Conservation (phyloP, 2,797 vertebrate species). For the Propithecus perrieri region DNA sequence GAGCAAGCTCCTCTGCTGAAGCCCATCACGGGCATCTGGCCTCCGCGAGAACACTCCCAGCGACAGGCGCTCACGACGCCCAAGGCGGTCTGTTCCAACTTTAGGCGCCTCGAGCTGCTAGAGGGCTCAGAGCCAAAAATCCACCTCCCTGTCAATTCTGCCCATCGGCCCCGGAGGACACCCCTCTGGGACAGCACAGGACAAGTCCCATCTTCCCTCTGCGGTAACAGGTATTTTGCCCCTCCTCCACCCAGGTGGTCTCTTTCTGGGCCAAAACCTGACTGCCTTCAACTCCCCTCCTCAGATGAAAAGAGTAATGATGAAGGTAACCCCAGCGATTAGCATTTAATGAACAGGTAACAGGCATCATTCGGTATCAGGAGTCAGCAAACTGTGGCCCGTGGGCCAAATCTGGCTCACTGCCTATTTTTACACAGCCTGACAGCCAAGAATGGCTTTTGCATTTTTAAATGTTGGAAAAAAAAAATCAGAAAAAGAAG, state of each 20-base stretch:
- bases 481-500: not conserved
- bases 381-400: not conserved
- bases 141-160: not conserved
- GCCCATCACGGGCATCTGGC: not conserved
- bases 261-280: not conserved
- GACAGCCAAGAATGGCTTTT: not conserved
- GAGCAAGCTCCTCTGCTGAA: not conserved
- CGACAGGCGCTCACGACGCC: accelerated
- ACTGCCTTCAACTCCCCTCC: not conserved
- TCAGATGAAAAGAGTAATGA: not conserved
- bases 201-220: not conserved
- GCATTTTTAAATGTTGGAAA: not conserved
- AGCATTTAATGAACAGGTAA: not conserved
- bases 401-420: not conserved
- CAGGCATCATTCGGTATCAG: accelerated
- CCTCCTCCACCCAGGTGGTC: accelerated
- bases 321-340: not conserved
- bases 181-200: accelerated
- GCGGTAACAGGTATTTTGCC: accelerated
- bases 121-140: not conserved
- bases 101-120: not conserved
- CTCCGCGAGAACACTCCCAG: not conserved
- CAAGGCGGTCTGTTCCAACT: not conserved
- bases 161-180: not conserved
- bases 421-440: accelerated